These are phyloP conservation scores for Bombus consobrinus DNA, from an alignment of 1,140 invertebrate species.

Conservation along the genomic window DNA sequence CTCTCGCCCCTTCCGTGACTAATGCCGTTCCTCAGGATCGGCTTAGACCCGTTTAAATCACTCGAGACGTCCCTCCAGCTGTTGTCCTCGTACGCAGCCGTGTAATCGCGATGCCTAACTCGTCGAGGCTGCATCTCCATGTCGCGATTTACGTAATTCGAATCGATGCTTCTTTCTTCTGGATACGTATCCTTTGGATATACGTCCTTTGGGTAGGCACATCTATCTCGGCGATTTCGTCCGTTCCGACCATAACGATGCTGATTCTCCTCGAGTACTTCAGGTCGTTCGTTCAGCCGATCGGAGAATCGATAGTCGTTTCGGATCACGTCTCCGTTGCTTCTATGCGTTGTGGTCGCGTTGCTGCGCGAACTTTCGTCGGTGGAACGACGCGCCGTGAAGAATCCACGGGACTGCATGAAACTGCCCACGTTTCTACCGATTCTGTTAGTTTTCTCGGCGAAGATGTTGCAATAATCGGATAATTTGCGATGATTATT, in stretches of 20 bases:
- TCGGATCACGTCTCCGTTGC: constrained; percentile 49
- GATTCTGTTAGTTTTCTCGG: constrained; percentile 76
- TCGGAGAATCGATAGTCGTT: constrained; percentile 3
- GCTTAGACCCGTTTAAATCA: constrained; percentile 35
- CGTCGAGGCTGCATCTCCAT: constrained; percentile 19
- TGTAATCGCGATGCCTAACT: constrained; percentile 28
- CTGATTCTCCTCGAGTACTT: not conserved
- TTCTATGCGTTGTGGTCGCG: not conserved
- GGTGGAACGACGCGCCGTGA: constrained; percentile 39
- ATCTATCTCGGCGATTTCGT: constrained; percentile 23
- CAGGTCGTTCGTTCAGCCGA: not conserved
- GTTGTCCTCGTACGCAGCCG: constrained; percentile 13
- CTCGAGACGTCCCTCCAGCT: not conserved
- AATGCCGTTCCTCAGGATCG: constrained; percentile 57
- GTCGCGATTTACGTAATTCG: constrained; percentile 34
- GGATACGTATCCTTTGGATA: not conserved
- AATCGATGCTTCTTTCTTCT: not conserved
- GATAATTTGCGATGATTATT: constrained; percentile 64
- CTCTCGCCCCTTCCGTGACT: constrained; percentile 41
- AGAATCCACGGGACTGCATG: constrained; percentile 65
- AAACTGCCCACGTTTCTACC: constrained; percentile 70
- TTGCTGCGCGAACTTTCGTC: constrained; percentile 16
- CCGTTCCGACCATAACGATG: not conserved
- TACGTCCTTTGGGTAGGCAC: not conserved
- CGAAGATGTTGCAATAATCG: constrained; percentile 76